A percentile compares a stretch with the other conserved stretches of the same genome.
phyloP scores from a whole-genome alignment of 2,113 vertebrate genomes.

The Rana temporaria region DNA sequence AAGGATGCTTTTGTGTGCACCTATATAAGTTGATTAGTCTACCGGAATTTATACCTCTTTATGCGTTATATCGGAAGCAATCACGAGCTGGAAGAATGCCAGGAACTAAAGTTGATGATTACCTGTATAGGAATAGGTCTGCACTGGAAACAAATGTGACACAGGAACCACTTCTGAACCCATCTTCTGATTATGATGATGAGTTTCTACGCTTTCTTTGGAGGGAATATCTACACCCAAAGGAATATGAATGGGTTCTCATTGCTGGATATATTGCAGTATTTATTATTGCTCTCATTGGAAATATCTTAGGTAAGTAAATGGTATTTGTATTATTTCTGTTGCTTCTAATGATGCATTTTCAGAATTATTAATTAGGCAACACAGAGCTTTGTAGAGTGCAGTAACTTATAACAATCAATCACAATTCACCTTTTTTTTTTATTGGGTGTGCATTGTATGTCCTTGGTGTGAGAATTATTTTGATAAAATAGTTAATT shows the following conservation, averaged over 20 bases:
- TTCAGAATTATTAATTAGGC: no score
- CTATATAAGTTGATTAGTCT: conserved; percentile 2
- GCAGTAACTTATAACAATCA: no score
- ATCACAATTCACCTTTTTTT: no score
- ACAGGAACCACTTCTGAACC: conserved; percentile 67
- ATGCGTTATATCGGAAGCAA: conserved; percentile 67
- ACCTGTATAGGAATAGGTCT: conserved; percentile 78
- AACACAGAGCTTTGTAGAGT: no score
- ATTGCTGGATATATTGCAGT: conserved; percentile 93
- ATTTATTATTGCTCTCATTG: conserved; percentile 90
- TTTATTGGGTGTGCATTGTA: no score
- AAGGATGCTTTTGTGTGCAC: conserved; percentile 13
- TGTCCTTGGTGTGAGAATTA: no score
- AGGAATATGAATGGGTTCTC: conserved; percentile 95
- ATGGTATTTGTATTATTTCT: background rate
- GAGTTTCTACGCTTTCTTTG: conserved; percentile 94
- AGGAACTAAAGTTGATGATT: conserved; percentile 67
- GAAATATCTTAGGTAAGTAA: conserved; percentile 91
- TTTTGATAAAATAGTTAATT: no score
- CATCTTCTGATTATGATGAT: conserved; percentile 84
- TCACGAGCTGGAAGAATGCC: conserved; percentile 77
- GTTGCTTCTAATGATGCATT: background rate
- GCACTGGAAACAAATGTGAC: conserved; percentile 74
- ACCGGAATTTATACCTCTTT: conserved; percentile 46
- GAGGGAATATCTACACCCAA: conserved; percentile 93